These are phyloP conservation scores for Botia kubotai DNA, from an alignment of 2,797 vertebrate genomes.

Conservation along the genomic window DNA sequence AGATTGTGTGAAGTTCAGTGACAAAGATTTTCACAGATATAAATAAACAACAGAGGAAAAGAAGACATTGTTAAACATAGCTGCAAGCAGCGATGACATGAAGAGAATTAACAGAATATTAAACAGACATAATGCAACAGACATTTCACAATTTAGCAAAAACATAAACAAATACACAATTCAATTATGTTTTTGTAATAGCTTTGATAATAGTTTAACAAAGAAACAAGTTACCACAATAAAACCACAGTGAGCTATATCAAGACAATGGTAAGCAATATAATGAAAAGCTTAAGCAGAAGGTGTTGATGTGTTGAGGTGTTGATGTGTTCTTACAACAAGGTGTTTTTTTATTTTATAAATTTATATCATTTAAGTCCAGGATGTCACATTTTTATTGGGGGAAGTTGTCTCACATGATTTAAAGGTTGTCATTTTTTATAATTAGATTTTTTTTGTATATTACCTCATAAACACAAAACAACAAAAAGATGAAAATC, in stretches of 20 bases:
- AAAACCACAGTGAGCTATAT: not conserved
- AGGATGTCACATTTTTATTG: not conserved
- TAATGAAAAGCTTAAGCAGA: not conserved
- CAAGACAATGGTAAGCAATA: not conserved
- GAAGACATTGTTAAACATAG: not conserved
- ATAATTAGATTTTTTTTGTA: not conserved
- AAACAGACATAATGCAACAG: not conserved
- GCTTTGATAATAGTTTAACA: too few relatives aligned
- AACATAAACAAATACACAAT: not conserved
- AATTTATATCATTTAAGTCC: not conserved
- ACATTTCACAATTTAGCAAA: not conserved
- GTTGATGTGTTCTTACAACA: not conserved
- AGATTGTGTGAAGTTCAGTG: conserved; percentile 15
- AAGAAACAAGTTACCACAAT: not conserved
- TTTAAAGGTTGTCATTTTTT: not conserved
- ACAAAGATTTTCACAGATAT: conserved; percentile 2
- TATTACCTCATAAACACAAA: not conserved
- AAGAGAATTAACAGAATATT: not conserved
- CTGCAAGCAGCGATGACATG: not conserved
- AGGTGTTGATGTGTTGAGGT: not conserved
- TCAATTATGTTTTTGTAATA: too few relatives aligned
- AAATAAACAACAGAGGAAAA: not conserved
- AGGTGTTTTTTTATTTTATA: not conserved
- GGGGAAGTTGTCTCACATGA: not conserved
- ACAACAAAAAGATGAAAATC: not conserved